Evolutionary conservation across 2,888 invertebrate genomes (phyloP).

Genomic region (Gortyna flavago): DNA sequence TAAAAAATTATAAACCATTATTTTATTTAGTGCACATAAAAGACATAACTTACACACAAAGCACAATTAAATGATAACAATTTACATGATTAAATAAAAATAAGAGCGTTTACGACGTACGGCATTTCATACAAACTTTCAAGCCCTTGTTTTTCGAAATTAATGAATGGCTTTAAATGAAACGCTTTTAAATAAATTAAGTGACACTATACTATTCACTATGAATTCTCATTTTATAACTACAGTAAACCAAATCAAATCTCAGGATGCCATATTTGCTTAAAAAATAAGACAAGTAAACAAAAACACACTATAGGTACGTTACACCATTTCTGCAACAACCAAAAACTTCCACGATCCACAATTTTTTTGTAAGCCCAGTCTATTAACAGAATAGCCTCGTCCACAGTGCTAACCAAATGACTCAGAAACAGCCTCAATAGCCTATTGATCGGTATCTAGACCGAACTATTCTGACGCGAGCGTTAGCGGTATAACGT

Average conservation of each 20-base stretch:
- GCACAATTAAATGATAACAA: too few relatives aligned
- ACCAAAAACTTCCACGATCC: neutral
- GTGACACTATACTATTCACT: too few relatives aligned
- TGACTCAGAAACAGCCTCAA: constrained; percentile 55
- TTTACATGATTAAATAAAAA: too few relatives aligned
- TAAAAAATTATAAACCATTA: too few relatives aligned
- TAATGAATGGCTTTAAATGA: too few relatives aligned
- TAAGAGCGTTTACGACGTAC: too few relatives aligned
- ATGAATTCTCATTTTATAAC: neutral
- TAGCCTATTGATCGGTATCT: constrained; percentile 64
- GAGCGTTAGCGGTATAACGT: constrained; percentile 62
- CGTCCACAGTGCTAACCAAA: constrained; percentile 51
- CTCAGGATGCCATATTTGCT: neutral
- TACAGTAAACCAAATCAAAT: neutral
- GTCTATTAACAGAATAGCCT: constrained; percentile 45
- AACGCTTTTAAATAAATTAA: too few relatives aligned
- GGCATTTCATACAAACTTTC: too few relatives aligned
- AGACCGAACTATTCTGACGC: constrained; percentile 59
- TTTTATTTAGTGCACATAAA: too few relatives aligned
- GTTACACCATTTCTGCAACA: neutral
- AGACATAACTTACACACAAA: too few relatives aligned
- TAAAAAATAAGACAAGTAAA: neutral
- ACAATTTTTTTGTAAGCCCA: neutral
- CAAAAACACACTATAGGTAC: neutral
- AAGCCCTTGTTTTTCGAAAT: too few relatives aligned